Percentiles rank a stretch among this genome's conserved stretches.
Conservation (phyloP, 2,888 invertebrate genomes). For the Agrotis exclamationis region DNA sequence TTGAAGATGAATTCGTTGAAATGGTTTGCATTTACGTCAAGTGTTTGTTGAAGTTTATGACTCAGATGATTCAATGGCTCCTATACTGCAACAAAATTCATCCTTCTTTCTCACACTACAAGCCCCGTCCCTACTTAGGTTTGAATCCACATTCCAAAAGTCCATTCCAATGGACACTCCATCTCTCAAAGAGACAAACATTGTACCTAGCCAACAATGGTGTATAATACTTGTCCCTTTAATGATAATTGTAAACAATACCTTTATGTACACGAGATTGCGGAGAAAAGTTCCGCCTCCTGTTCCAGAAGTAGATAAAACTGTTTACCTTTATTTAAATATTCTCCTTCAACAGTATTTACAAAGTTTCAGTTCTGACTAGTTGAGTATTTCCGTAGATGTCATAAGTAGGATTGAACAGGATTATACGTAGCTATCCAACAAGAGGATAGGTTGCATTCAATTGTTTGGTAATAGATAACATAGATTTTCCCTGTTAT, state of each 20-base stretch:
- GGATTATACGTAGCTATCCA: constrained; percentile 8
- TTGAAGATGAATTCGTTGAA: not conserved
- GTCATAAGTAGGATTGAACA: constrained; percentile 14
- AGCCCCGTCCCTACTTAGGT: not conserved
- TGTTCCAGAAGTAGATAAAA: constrained; percentile 6
- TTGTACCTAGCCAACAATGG: not conserved
- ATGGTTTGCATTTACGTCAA: not conserved
- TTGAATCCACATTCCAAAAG: not conserved
- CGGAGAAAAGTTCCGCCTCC: not conserved
- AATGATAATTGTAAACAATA: not conserved
- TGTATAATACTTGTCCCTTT: not conserved
- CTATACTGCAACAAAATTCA: no score
- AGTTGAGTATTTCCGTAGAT: constrained; percentile 14
- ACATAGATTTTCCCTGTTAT: not conserved
- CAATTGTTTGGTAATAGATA: not conserved
- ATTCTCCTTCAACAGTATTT: constrained; percentile 7
- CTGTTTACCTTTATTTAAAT: constrained; percentile 34
- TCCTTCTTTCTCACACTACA: no score
- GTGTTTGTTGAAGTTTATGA: not conserved
- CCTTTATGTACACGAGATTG: not conserved
- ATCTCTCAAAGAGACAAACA: not conserved
- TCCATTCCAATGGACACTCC: no score
- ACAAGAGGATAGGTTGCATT: not conserved
- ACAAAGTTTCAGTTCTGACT: not conserved
- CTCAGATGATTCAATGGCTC: not conserved